Conservation (phyloP, 92 coral and sea anemone genomes). For the Actinostola sp. region DNA sequence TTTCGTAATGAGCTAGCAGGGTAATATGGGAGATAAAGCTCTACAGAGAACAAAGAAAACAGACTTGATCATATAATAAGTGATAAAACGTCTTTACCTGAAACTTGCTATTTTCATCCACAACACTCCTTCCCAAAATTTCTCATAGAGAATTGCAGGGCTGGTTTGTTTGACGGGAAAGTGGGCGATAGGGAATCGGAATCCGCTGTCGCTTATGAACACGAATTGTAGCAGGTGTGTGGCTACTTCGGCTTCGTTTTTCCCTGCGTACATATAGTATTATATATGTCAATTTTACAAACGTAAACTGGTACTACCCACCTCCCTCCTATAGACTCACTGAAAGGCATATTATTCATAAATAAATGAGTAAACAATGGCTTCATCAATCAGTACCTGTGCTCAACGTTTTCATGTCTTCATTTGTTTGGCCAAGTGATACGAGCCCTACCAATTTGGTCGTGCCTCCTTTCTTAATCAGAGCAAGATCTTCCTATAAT, state of each 20-base stretch:
- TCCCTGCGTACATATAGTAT: background rate
- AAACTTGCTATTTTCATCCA: constrained; percentile 31
- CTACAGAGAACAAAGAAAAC: too few species aligned
- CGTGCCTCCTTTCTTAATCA: constrained; percentile 12
- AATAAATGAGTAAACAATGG: too few species aligned
- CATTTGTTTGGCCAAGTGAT: constrained; percentile 13
- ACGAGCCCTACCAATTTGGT: constrained; percentile 25
- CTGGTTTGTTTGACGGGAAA: constrained; percentile 51
- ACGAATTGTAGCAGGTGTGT: constrained; percentile 62
- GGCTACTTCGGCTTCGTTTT: constrained; percentile 31
- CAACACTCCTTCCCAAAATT: constrained; percentile 50
- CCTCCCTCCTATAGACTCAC: too few species aligned
- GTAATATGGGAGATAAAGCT: too few species aligned
- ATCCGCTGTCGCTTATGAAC: constrained; percentile 47
- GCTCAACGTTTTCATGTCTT: constrained; percentile 3
- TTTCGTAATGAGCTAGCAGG: too few species aligned
- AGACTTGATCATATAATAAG: too few species aligned
- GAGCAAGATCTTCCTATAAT: constrained; percentile 17
- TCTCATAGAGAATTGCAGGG: constrained; percentile 29
- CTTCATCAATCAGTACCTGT: background rate
- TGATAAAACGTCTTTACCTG: background rate
- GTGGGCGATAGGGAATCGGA: constrained; percentile 62
- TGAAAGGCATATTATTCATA: too few species aligned
- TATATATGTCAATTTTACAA: background rate
- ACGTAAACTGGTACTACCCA: too few species aligned